These are phyloP conservation scores for Oreochromis grahami DNA, from an alignment of 2,797 vertebrate species.

Conservation along the genomic window DNA sequence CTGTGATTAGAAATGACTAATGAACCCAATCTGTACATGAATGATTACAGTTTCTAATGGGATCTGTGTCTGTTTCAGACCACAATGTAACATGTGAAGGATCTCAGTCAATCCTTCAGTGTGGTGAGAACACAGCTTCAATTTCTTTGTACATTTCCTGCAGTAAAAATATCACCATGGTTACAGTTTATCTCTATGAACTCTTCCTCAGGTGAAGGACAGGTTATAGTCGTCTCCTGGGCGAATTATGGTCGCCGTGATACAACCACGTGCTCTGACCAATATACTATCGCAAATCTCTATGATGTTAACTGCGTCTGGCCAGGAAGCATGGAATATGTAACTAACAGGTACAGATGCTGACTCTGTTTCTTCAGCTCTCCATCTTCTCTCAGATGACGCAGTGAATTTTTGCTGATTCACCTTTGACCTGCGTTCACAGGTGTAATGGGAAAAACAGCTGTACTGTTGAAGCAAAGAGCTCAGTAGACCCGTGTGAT, in stretches of 20 bases:
- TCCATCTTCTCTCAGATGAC: fast-evolving
- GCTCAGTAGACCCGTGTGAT: fast-evolving
- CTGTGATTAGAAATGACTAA: not conserved
- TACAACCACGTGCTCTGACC: fast-evolving
- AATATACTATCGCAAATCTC: fast-evolving
- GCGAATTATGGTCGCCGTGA: not conserved
- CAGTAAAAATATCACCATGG: too few species aligned
- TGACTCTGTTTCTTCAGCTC: fast-evolving
- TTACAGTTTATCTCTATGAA: not conserved
- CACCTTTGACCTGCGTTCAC: not conserved
- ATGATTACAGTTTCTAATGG: not conserved
- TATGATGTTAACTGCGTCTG: fast-evolving
- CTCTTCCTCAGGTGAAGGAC: not conserved
- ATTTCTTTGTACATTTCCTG: fast-evolving
- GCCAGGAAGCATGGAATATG: fast-evolving
- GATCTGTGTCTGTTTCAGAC: too few species aligned
- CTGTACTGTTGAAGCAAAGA: not conserved
- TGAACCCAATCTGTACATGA: not conserved
- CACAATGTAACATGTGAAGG: too few species aligned
- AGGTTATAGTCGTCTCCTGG: not conserved
- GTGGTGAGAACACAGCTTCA: too few species aligned
- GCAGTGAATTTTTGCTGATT: fast-evolving
- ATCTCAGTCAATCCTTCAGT: too few species aligned
- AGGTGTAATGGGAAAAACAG: fast-evolving
- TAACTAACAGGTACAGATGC: fast-evolving